Evolutionary conservation across 2,888 invertebrate genomes (phyloP).

Genomic region (Allophyes oxyacanthae): DNA sequence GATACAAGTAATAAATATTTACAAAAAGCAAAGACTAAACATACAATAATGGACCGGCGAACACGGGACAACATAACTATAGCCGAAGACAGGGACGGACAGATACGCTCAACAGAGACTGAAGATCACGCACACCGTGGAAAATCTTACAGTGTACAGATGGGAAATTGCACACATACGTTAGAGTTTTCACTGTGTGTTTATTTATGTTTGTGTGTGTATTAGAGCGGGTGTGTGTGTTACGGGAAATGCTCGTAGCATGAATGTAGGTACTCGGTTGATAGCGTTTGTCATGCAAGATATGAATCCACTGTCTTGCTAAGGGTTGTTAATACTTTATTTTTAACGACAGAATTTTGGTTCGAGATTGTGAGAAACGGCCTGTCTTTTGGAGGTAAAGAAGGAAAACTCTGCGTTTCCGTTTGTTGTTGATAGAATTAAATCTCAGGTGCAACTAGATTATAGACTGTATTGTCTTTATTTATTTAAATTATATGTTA

Average conservation of each 20-base stretch:
- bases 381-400: conserved; percentile 35
- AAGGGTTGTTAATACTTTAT: conserved; percentile 58
- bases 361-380: conserved; percentile 33
- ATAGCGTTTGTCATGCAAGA: conserved; percentile 63
- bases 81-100: conserved; percentile 52
- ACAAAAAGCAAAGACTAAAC: conserved; percentile 72
- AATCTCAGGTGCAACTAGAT: too few species aligned
- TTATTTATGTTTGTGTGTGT: conserved; percentile 28
- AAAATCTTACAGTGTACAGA: conserved; percentile 40
- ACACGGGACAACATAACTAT: conserved; percentile 68
- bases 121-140: conserved; percentile 51
- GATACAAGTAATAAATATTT: conserved; percentile 64
- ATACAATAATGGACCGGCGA: conserved; percentile 79
- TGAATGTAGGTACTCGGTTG: conserved; percentile 49
- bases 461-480: too few species aligned
- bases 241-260: conserved; percentile 61
- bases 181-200: conserved; percentile 19
- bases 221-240: conserved; percentile 49
- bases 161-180: conserved; percentile 59
- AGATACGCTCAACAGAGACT: conserved; percentile 60
- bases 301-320: conserved; percentile 71
- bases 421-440: too few species aligned
- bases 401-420: conserved; percentile 63
- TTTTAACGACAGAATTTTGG: conserved; percentile 50
- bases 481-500: too few species aligned